Base-by-base conservation (phyloP, 2,113 vertebrate genomes). In the Menidia beryllina region DNA sequence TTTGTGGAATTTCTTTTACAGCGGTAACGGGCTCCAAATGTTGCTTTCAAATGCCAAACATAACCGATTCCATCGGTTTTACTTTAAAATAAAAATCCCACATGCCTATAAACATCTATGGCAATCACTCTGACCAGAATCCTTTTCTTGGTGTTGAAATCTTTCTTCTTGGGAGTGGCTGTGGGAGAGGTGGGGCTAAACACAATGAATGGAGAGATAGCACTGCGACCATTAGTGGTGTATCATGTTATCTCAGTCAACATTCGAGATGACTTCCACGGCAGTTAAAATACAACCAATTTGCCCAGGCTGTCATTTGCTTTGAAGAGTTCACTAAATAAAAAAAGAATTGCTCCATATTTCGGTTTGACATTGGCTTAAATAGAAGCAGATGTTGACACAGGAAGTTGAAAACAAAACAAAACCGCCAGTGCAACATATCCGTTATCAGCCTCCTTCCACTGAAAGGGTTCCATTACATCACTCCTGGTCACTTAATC, bases 161-260 rank as follows among this genome's bases (percentile, higher is more conserved):
- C 12, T 36, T n/a, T 39, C n/a, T 38, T 12, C 15, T 21, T 21
- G 0, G 39, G n/a, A 38, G 36, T 13, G 7, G 43, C n/a, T 53
- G 13, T 19, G 15, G 26, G 54, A 51, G 23, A 82, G 12, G 47
- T 41, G 23, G 55, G 51, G 39, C 51, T 19, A 11, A 57, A 49
- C 27, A 55, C 26, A 39, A 73, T 51, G 23, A 72, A 47, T 5
- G 24, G 26, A 55, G 21, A 53, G 25, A 26, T 2, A 25, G 15
- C 23, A 38, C 5, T 1, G 0, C 17, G n/a, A 49, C 23, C 23
- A 52, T 34, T 58, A 59, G 52, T 20, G 3, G 2, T n/a, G 17
- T 17, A 64, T 64, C 15, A 17, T 12, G 17, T 66, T 58, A 50
- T 62, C 41, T 53, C 52, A 52, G 17, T 45, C 21, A 54, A 72